Conservation (phyloP, 2,113 vertebrate species). For the Cyanoramphus novaezelandiae region DNA sequence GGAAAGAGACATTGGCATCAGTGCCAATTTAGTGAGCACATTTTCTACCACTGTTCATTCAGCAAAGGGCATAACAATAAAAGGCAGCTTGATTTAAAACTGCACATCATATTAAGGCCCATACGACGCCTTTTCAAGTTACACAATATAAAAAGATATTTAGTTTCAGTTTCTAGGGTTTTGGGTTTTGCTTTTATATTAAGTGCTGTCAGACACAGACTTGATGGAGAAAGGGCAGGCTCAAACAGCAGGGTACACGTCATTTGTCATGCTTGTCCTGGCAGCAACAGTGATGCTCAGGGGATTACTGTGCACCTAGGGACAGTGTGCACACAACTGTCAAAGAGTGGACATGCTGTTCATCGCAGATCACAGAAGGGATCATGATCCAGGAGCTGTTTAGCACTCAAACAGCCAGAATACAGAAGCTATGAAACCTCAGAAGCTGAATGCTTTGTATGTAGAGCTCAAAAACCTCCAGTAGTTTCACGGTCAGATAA, state of each 20-base stretch:
- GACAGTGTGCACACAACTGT: fast-evolving
- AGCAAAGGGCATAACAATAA: background rate
- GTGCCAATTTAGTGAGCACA: background rate
- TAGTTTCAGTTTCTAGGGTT: background rate
- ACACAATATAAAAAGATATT: background rate
- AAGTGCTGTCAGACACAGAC: background rate
- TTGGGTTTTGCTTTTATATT: background rate
- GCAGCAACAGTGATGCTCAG: background rate
- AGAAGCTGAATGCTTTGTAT: background rate
- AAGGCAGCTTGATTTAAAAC: background rate
- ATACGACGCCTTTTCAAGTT: background rate
- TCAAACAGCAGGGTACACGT: background rate
- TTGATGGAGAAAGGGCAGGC: background rate
- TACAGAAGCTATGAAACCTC: background rate
- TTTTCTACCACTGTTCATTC: background rate
- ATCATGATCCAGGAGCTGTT: background rate
- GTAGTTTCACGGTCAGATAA: background rate
- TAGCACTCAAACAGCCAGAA: background rate
- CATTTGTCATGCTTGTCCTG: background rate
- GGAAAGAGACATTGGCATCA: background rate
- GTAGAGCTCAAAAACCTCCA: background rate
- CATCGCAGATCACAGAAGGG: background rate
- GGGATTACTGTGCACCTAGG: background rate
- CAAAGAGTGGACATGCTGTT: fast-evolving
- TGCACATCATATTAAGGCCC: background rate